Conservation (phyloP, 2,888 invertebrate species). For the Elegia similella region DNA sequence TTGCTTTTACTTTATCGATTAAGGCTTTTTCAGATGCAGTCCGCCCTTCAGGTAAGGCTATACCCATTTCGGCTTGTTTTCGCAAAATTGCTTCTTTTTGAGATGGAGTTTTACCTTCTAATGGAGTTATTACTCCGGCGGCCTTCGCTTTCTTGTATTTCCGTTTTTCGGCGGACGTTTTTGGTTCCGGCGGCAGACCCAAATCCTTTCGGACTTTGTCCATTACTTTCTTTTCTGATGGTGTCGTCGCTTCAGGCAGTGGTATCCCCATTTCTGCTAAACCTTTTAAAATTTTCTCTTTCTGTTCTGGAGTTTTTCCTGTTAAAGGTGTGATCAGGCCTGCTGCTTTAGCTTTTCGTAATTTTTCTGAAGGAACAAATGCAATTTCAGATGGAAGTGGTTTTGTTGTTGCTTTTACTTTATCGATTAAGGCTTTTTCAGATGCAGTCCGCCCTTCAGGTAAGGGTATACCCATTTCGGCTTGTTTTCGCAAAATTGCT, state of each 20-base stretch:
- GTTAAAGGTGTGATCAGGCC: conserved; percentile 36
- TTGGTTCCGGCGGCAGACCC: conserved; percentile 31
- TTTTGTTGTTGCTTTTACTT: conserved; percentile 3
- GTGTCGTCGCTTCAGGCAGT: conserved; percentile 27
- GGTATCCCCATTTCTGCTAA: conserved; percentile 31
- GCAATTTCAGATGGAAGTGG: not conserved
- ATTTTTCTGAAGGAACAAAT: conserved; percentile 30
- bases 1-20: conserved; percentile 28
- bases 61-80: conserved; percentile 19
- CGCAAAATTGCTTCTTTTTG: conserved; percentile 30
- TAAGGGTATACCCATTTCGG: conserved; percentile 23
- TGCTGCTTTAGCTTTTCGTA: conserved; percentile 36
- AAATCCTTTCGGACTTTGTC: conserved; percentile 30
- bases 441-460: conserved; percentile 23
- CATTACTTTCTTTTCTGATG: conserved; percentile 28
- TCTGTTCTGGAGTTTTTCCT: conserved; percentile 34
- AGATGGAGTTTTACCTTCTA: conserved; percentile 29
- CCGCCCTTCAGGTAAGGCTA: conserved; percentile 23
- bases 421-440: conserved; percentile 20
- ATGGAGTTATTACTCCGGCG: conserved; percentile 30
- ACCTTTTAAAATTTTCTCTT: conserved; percentile 35
- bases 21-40: conserved; percentile 28
- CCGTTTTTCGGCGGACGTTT: conserved; percentile 27
- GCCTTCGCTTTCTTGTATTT: conserved; percentile 28
- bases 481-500: conserved; percentile 26